Percentiles rank a stretch among this genome's conserved stretches.
phyloP scores from a whole-genome alignment of 2,888 invertebrate species.

The Troilus luridus region DNA sequence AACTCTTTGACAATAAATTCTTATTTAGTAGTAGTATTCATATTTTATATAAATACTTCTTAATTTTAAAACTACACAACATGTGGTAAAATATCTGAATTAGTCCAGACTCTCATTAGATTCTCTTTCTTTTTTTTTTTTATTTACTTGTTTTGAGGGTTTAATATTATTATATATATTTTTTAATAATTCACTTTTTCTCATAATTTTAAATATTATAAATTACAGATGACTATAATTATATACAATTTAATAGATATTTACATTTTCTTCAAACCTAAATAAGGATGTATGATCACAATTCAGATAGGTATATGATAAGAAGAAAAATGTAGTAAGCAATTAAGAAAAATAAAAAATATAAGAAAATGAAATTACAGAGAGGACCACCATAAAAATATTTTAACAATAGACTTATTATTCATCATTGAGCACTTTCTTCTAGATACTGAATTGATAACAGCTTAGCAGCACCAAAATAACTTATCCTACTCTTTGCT shows the following conservation, averaged over 20 bases:
- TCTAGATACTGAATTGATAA: slow-evolving; percentile 27
- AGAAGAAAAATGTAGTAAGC: neutral
- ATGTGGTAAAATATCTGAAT: slow-evolving; percentile 53
- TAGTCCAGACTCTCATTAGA: slow-evolving; percentile 22
- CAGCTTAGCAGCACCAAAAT: neutral
- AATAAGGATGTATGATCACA: slow-evolving; percentile 47
- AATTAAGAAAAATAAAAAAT: neutral
- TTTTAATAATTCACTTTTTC: slow-evolving; percentile 22
- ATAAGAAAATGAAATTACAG: neutral
- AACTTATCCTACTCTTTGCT: slow-evolving; percentile 23
- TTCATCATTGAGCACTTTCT: slow-evolving; percentile 43
- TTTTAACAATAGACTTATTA: neutral
- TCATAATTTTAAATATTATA: slow-evolving; percentile 26
- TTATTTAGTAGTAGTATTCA: neutral
- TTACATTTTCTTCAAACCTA: slow-evolving; percentile 11
- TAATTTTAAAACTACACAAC: slow-evolving; percentile 57
- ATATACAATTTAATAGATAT: slow-evolving; percentile 43
- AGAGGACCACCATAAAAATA: neutral
- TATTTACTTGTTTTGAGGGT: neutral
- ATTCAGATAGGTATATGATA: neutral
- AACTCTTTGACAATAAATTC: neutral
- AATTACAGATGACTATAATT: slow-evolving; percentile 23
- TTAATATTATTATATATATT: neutral
- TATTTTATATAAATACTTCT: slow-evolving; percentile 48
- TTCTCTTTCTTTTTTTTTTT: neutral